These are phyloP conservation scores for Eumerus sabulonum DNA, from an alignment of 2,888 invertebrate species.

Conservation along the genomic window DNA sequence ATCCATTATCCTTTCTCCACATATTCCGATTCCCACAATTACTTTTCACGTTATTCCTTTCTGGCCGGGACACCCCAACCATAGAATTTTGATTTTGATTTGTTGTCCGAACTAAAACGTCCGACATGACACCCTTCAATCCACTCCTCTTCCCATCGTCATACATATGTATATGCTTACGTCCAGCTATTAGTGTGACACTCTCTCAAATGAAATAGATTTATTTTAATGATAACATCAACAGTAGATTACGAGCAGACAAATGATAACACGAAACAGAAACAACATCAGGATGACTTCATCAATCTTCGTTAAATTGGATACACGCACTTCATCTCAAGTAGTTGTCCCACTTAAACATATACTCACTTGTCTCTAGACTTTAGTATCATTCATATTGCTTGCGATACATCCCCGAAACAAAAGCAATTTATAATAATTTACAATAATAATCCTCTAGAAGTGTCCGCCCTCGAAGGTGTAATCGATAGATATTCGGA, in stretches of 20 bases:
- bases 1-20: slow-evolving; percentile 31
- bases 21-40: slow-evolving; percentile 49
- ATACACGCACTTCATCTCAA: neutral
- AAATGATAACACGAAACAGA: slow-evolving; percentile 48
- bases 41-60: slow-evolving; percentile 26
- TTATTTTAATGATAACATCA: slow-evolving; percentile 48
- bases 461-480: neutral
- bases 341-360: too few relatives aligned
- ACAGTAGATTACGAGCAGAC: slow-evolving; percentile 31
- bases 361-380: too few relatives aligned
- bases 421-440: slow-evolving; percentile 2
- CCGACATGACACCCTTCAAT: slow-evolving; percentile 7
- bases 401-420: neutral
- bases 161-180: neutral
- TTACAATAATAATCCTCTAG: neutral
- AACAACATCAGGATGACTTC: slow-evolving; percentile 27
- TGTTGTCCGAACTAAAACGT: slow-evolving; percentile 7
- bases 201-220: neutral
- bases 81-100: too few relatives aligned
- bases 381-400: neutral
- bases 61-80: neutral
- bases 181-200: neutral
- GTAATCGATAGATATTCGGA: too few relatives aligned
- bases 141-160: neutral
- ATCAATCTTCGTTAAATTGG: slow-evolving; percentile 55